phyloP scores from a whole-genome alignment of 2,888 invertebrate genomes.

The Aleiodes alternator region DNA sequence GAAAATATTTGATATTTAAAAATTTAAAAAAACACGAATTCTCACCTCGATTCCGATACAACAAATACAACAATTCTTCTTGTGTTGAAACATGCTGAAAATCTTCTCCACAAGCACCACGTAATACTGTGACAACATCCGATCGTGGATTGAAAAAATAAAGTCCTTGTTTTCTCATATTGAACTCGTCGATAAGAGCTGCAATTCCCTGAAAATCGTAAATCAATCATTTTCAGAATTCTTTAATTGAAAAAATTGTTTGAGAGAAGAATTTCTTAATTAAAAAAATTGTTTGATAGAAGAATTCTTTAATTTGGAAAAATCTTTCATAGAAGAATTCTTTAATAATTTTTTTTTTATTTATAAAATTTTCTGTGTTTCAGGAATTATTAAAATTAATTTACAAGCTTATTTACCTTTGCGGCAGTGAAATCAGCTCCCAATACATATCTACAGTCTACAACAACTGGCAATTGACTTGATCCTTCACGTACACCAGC shows the following conservation, averaged over 20 bases:
- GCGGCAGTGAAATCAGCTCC: slow-evolving; percentile 93
- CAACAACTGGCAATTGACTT: slow-evolving; percentile 84
- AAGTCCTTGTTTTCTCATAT: slow-evolving; percentile 83
- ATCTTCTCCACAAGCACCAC: slow-evolving; percentile 82
- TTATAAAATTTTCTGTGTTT: slow-evolving; percentile 12
- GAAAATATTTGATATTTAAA: too few relatives aligned
- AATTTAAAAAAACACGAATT: background rate
- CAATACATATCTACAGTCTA: slow-evolving; percentile 88
- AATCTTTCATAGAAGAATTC: too few relatives aligned
- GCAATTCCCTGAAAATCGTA: slow-evolving; percentile 81
- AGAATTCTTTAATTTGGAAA: too few relatives aligned
- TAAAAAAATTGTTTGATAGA: too few relatives aligned
- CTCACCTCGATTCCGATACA: slow-evolving; percentile 71
- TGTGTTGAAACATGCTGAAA: slow-evolving; percentile 79
- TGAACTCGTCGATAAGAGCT: slow-evolving; percentile 84
- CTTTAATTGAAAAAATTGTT: too few relatives aligned
- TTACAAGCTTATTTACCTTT: slow-evolving; percentile 72
- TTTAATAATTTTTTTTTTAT: too few relatives aligned
- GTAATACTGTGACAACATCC: slow-evolving; percentile 82
- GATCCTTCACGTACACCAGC: slow-evolving; percentile 84
- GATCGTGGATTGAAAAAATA: slow-evolving; percentile 83
- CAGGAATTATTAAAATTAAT: background rate
- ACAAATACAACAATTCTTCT: slow-evolving; percentile 79
- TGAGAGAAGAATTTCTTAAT: too few relatives aligned
- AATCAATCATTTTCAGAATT: background rate